phyloP scores from a whole-genome alignment of 2,797 vertebrate genomes.

The Leuciscus waleckii region DNA sequence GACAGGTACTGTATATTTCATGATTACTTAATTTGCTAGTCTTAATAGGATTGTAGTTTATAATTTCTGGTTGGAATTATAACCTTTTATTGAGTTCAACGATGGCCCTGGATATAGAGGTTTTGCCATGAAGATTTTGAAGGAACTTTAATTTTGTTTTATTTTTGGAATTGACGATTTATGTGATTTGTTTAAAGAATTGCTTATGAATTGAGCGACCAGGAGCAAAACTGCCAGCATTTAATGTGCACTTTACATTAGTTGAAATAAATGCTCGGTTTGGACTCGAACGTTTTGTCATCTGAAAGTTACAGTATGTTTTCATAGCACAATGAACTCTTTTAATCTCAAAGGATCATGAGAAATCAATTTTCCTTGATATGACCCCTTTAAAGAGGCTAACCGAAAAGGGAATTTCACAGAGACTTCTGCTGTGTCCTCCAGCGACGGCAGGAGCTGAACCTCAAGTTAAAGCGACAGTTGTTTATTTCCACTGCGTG shows the following conservation, averaged over 20 bases:
- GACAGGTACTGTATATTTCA: not conserved
- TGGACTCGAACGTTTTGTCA: not conserved
- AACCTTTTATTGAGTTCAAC: not conserved
- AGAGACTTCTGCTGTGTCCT: not conserved
- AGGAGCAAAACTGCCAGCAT: not conserved
- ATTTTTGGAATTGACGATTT: not conserved
- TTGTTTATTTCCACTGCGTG: conserved; percentile 28
- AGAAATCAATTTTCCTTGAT: conserved; percentile 25
- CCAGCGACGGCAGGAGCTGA: not conserved
- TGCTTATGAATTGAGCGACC: not conserved
- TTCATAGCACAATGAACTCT: conserved; percentile 17
- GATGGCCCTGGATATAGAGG: not conserved
- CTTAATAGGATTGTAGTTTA: not conserved
- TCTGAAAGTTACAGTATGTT: not conserved
- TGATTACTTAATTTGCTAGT: not conserved
- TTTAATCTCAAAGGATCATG: conserved; percentile 17
- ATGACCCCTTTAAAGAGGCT: not conserved
- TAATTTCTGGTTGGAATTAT: not conserved
- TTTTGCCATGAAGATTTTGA: not conserved
- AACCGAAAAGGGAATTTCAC: not conserved
- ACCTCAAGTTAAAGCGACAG: conserved; percentile 24
- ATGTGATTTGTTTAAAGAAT: not conserved
- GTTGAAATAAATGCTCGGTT: not conserved
- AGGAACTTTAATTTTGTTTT: no score
- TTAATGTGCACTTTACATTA: not conserved